Base-by-base conservation (phyloP, 1,140 invertebrate species). In the Phocides pigmalion region DNA sequence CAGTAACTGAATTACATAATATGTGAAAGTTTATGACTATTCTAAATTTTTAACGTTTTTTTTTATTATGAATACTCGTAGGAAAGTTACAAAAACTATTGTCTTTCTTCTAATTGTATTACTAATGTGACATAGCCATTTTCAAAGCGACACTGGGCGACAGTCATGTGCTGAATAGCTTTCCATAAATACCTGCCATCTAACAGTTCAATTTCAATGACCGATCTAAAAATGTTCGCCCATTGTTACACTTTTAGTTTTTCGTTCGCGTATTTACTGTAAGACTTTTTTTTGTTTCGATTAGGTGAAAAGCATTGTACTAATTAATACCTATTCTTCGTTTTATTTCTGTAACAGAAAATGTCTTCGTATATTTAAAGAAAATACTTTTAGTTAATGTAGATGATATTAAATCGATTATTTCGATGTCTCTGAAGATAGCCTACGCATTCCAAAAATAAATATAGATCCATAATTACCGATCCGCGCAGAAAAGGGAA, bases 181-280 rank as follows among this genome's bases (percentile, higher is more conserved):
- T 51, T 62, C 59, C 59, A 51, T 50, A 62, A 62, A 62, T 63
- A 63, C 35, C 49, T 53, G 35, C 15, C 56, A 53, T 19, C 37
- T 35, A 17, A 11, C 35, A 51, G 11, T 44, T 53, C 37, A 20
- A 63, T 53, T 53, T 35, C 22, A 42, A 41, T 8, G 17, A 42
- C 37, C 47, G 35, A 28, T 28, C 61, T 51, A 63, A 63, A 53
- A 51, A 63, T 63, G 22, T 50, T 14, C 22, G 39, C 20, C 37
- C 44, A 59, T 59, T 58, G 54, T 58, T 47, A 47, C 56, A 47
- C 25, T 59, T 47, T 32, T 47, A 16, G n/a, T 16, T 46, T 59
- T n/a, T n/a, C n/a, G 41, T 46, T 59, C 46, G 9, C 35, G n/a
- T 39, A 0, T 1, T 44, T 20, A n/a, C 22, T 20, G 20, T 47